Percentiles rank a stretch among this genome's conserved stretches.
Evolutionary conservation across 2,113 vertebrate species (phyloP).

Genomic region (Raja brachyura): DNA sequence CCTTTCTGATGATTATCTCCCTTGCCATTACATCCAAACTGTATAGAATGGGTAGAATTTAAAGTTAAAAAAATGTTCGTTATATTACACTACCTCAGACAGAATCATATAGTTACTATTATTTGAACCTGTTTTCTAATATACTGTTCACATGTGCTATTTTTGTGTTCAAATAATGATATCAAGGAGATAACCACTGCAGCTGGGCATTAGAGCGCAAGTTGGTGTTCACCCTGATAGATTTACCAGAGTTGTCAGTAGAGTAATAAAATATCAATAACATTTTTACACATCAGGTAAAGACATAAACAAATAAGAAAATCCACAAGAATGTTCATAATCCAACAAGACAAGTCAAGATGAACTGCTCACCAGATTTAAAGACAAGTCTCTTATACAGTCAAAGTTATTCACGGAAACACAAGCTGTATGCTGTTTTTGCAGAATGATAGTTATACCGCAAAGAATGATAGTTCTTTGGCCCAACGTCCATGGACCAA

Average conservation of each 20-base stretch:
- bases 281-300: neutral
- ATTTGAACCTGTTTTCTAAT: neutral
- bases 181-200: neutral
- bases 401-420: too few relatives aligned
- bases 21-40: neutral
- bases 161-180: neutral
- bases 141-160: neutral
- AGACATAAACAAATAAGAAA: too few relatives aligned
- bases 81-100: neutral
- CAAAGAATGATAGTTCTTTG: too few relatives aligned
- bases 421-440: too few relatives aligned
- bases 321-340: too few relatives aligned
- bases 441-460: too few relatives aligned
- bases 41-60: neutral
- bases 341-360: too few relatives aligned
- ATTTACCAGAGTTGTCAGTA: neutral
- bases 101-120: neutral
- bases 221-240: neutral
- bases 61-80: neutral
- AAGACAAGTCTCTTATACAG: too few relatives aligned
- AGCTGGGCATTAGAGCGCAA: neutral
- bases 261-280: neutral
- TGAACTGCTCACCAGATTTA: too few relatives aligned
- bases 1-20: too few relatives aligned
- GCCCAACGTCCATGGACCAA: too few relatives aligned